Base-by-base conservation (phyloP, 1,140 invertebrate species). In the Manduca sexta region DNA sequence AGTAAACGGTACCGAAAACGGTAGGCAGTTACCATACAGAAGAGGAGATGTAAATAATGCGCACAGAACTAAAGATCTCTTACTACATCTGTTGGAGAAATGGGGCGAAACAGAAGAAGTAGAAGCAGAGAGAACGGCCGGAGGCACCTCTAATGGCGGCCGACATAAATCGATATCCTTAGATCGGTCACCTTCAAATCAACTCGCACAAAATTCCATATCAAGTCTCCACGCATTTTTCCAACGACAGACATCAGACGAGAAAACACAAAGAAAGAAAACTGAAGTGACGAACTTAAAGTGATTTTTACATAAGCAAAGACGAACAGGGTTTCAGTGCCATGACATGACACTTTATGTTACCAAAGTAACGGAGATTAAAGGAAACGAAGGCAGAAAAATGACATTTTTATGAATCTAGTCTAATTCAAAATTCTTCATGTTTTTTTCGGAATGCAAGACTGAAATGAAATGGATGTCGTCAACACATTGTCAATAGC, bases 21-120 rank as follows among this genome's bases (percentile, higher is more conserved):
- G 74, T 31, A 57, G 74, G 45, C 84, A 82, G 46, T 44, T 76
- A 41, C 81, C 77, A 33, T 87, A 86, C 35, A 82, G 81, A 59
- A 71, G 85, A 55, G 82, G 78, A 11, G 81, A 86, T 52, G 84
- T 86, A 52, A 83, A 82, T 45, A 89, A 89, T 17, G 89, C 89
- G 5, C 89, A 89, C 50, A 91, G 90, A 52, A 92, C 92, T 7
- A 93, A 93, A 74, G 91, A 93, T 69, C 84, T 93, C 13, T 69
- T 94, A 18, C 66, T 93, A 13, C 90, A 92, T 74, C 75, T 94
- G 34, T 69, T 94, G 26, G 91, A 92, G 46, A 92, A 93, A 71
- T 93, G 92, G 91, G 91, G 91, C 1, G 90, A 92, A 38, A 86
- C 68, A 52, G 84, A 82, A 50, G 81, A 75, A 51, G 73, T 80